Base-by-base conservation (phyloP, 2,797 vertebrate species). In the Diplodus sargus region DNA sequence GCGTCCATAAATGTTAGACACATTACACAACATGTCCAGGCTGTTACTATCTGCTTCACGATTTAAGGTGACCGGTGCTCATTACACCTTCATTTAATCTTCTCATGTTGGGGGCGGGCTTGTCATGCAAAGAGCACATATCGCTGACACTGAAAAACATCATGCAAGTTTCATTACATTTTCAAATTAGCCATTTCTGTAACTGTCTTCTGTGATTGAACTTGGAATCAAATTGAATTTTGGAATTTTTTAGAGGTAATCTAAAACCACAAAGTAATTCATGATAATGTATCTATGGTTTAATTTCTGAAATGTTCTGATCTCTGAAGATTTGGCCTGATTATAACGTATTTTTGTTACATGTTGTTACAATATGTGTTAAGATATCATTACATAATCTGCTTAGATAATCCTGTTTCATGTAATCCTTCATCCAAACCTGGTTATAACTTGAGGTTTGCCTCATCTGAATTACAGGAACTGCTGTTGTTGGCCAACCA, bases 61-160 rank as follows among this genome's bases (percentile, higher is more conserved):
- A 64, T 63, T 68, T 51, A 23, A 59, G 51, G 51, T 42, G 34
- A 67, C 48, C 48, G 23, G 52, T 63, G 43, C 56, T 57, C 22
- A 70, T 57, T 73, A 69, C 17, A 25, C 17, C 25, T 34, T 76
- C 39, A 34, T 58, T 39, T 74, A 70, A 70, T 67, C 48, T 57
- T 49, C 25, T 60, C 47, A 60, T 22, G 42, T 23, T 22, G 7
- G 62, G 64, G 42, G 23, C 16, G 7, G 62, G 64, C 42, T 54
- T 70, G 49, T 67, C 23, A 70, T 30, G 70, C 66, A 70, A 77
- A 80, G 18, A 17, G 6, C 9, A 47, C 23, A 17, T 4, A 28
- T 11, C 0, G 11, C 58, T 61, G 64, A 64, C 20, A 30, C 30
- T 59, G 34, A 45, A 17, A 49, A 70, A 54, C 57, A 59, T 58